Conservation (phyloP, 2,113 vertebrate species). For the Rhinolophus sinicus region DNA sequence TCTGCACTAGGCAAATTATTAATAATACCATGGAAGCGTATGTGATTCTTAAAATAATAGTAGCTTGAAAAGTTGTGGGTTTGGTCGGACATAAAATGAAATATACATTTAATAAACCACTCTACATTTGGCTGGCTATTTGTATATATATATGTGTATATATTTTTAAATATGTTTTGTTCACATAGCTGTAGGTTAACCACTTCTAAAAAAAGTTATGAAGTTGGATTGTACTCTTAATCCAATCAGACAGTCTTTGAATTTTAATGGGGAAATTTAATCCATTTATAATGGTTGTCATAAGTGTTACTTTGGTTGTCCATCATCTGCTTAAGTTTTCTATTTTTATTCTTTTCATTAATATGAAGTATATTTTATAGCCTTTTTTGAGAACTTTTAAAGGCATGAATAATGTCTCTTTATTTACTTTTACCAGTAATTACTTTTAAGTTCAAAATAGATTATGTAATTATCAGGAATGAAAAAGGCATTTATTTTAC, state of each 20-base stretch:
- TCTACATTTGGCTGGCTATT: neutral
- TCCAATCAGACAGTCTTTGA: neutral
- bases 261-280: constrained; percentile 4
- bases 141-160: neutral
- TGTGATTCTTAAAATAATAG: neutral
- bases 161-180: neutral
- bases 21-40: neutral
- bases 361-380: neutral
- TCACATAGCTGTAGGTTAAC: neutral
- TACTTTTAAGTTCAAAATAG: neutral
- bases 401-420: neutral
- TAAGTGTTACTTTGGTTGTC: neutral
- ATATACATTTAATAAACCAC: neutral
- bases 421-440: neutral
- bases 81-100: neutral
- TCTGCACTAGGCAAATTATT: neutral
- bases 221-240: neutral
- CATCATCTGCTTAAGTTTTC: neutral
- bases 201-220: neutral
- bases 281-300: neutral
- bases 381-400: neutral
- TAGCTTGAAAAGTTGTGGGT: neutral
- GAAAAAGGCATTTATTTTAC: neutral
- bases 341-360: neutral
- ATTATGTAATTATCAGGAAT: neutral